Conservation (phyloP, 1,140 invertebrate species). For the Procambarus virginalis region DNA sequence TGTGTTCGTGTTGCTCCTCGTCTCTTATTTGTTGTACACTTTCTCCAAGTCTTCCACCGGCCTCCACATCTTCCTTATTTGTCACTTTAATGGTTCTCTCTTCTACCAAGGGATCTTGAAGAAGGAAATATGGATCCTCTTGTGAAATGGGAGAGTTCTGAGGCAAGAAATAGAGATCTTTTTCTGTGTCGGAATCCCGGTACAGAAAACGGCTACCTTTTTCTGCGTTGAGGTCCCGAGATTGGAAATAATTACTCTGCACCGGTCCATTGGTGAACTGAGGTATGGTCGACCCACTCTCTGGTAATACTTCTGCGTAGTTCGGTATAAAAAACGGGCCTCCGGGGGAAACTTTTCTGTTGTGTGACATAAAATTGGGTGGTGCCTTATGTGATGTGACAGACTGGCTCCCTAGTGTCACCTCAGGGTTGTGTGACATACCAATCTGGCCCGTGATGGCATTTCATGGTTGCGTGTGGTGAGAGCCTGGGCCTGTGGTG, state of each 20-base stretch:
- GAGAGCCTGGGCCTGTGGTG: too few species aligned
- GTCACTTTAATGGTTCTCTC: not conserved
- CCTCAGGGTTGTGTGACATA: too few species aligned
- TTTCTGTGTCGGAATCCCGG: not conserved
- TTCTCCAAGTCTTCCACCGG: not conserved
- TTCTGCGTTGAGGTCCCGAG: not conserved
- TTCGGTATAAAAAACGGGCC: too few species aligned
- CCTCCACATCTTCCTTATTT: not conserved
- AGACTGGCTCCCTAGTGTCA: too few species aligned
- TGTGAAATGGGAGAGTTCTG: too few species aligned
- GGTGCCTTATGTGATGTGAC: too few species aligned
- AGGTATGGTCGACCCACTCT: not conserved
- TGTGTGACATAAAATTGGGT: too few species aligned
- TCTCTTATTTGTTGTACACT: not conserved
- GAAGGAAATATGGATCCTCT: not conserved
- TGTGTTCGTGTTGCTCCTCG: not conserved
- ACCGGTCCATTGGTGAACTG: not conserved
- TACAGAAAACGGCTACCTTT: not conserved
- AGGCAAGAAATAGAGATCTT: not conserved
- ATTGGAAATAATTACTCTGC: not conserved
- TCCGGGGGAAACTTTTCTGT: too few species aligned
- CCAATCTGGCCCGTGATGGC: too few species aligned
- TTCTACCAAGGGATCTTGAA: not conserved
- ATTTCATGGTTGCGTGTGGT: too few species aligned
- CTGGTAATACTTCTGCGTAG: not conserved